Conservation (phyloP, 2,797 vertebrate genomes). For the Danio kyathit region DNA sequence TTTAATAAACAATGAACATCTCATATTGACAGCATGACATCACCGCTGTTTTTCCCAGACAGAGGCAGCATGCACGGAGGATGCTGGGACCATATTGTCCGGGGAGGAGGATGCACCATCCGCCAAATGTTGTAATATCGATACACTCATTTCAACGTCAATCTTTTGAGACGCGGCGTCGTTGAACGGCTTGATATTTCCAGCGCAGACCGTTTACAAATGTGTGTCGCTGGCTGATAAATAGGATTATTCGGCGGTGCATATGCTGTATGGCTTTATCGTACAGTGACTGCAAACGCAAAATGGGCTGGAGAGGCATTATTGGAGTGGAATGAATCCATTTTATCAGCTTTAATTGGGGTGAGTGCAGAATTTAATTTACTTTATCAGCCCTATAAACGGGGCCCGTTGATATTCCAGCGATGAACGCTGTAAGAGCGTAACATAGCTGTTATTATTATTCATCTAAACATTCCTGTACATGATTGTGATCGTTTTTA, state of each 20-base stretch:
- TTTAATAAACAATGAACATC: slow-evolving; percentile 88
- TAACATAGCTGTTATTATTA: background rate
- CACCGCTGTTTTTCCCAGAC: slow-evolving; percentile 82
- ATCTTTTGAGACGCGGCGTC: background rate
- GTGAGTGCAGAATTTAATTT: slow-evolving; percentile 45
- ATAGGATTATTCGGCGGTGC: background rate
- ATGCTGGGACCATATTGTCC: slow-evolving; percentile 44
- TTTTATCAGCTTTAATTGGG: slow-evolving; percentile 17
- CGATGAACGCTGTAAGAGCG: background rate
- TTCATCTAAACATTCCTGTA: slow-evolving; percentile 23
- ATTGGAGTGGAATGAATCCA: slow-evolving; percentile 35
- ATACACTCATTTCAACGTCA: background rate
- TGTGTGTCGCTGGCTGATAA: slow-evolving; percentile 30
- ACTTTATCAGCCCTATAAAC: slow-evolving; percentile 1
- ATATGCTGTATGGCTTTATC: background rate
- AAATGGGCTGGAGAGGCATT: slow-evolving; percentile 15
- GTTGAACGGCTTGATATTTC: slow-evolving; percentile 14
- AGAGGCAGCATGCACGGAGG: slow-evolving; percentile 47
- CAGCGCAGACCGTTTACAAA: slow-evolving; percentile 11
- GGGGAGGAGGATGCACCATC: slow-evolving; percentile 30
- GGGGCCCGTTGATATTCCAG: slow-evolving; percentile 15
- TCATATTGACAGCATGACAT: slow-evolving; percentile 91
- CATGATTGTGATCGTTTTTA: background rate
- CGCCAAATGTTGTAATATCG: background rate
- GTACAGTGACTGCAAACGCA: background rate